A percentile compares a stretch with the other conserved stretches of the same genome.
These are phyloP conservation scores for Turdus rufiventris DNA, from an alignment of 2,113 vertebrate genomes.

Conservation along the genomic window DNA sequence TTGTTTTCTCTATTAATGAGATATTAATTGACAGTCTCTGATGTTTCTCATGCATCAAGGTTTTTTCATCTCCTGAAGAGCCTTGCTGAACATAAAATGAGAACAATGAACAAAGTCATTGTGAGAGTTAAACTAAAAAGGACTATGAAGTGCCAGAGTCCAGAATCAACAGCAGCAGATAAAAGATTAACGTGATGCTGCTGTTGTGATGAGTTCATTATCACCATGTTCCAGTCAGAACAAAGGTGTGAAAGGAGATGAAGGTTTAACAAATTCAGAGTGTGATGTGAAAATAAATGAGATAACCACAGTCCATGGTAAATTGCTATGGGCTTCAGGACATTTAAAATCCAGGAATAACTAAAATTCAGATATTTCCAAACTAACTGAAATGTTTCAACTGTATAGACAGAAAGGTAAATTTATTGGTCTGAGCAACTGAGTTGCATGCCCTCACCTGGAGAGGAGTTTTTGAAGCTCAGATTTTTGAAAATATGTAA, in stretches of 20 bases:
- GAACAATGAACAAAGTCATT: slow-evolving; percentile 43
- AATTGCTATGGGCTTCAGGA: neutral
- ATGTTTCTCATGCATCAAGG: slow-evolving; percentile 20
- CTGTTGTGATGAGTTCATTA: slow-evolving; percentile 43
- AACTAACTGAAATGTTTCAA: neutral
- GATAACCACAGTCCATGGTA: neutral
- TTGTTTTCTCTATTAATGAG: slow-evolving; percentile 52
- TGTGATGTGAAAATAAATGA: slow-evolving; percentile 9
- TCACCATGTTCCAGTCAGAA: slow-evolving; percentile 5
- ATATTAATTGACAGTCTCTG: slow-evolving; percentile 51
- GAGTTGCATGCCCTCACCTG: neutral
- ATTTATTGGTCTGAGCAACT: neutral
- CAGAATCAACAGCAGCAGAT: slow-evolving; percentile 26
- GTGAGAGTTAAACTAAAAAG: neutral
- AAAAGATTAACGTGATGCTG: neutral
- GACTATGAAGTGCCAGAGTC: neutral
- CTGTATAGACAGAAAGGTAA: neutral
- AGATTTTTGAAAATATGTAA: neutral
- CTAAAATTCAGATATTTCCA: neutral
- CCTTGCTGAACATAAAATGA: neutral
- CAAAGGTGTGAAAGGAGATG: slow-evolving; percentile 30
- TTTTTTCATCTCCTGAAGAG: slow-evolving; percentile 8
- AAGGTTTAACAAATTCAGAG: neutral
- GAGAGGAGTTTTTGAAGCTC: neutral
- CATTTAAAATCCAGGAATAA: neutral